These are phyloP conservation scores for Brachystomella parvula DNA, from an alignment of 1,140 invertebrate species.

Conservation along the genomic window DNA sequence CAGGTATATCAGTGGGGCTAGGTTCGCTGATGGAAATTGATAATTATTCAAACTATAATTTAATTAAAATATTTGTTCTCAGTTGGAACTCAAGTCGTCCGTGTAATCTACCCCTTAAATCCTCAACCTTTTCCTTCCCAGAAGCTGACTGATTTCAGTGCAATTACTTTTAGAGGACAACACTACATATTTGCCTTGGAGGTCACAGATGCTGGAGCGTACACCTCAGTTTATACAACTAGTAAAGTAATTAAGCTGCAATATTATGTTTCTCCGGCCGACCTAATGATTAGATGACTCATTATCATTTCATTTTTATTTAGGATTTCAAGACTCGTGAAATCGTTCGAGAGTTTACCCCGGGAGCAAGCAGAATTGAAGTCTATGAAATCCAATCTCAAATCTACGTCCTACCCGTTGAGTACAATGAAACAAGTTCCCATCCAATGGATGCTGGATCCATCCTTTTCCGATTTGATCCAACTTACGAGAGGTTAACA, in stretches of 20 bases:
- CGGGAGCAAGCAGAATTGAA: slow-evolving; percentile 8
- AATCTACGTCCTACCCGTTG: slow-evolving; percentile 13
- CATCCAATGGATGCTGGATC: slow-evolving; percentile 23
- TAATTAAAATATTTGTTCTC: background rate
- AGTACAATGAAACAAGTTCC: background rate
- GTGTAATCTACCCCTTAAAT: background rate
- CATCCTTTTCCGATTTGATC: slow-evolving; percentile 20
- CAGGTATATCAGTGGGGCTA: background rate
- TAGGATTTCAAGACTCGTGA: slow-evolving; percentile 14
- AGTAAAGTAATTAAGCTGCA: background rate
- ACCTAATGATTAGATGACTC: background rate
- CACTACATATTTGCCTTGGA: slow-evolving; percentile 1
- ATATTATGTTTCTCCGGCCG: background rate
- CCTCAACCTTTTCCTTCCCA: slow-evolving; percentile 6
- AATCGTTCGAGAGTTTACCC: slow-evolving; percentile 9
- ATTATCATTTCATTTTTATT: background rate
- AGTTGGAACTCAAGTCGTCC: slow-evolving; percentile 10
- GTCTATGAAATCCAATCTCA: slow-evolving; percentile 10
- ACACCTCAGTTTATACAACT: slow-evolving; percentile 7
- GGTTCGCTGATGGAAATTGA: background rate
- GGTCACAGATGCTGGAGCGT: background rate
- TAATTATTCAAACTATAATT: background rate
- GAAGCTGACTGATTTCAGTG: slow-evolving; percentile 8
- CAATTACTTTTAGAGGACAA: background rate
- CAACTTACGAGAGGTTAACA: background rate